Evolutionary conservation across 2,113 vertebrate species (phyloP).

Genomic region (Pseudonaja textilis): DNA sequence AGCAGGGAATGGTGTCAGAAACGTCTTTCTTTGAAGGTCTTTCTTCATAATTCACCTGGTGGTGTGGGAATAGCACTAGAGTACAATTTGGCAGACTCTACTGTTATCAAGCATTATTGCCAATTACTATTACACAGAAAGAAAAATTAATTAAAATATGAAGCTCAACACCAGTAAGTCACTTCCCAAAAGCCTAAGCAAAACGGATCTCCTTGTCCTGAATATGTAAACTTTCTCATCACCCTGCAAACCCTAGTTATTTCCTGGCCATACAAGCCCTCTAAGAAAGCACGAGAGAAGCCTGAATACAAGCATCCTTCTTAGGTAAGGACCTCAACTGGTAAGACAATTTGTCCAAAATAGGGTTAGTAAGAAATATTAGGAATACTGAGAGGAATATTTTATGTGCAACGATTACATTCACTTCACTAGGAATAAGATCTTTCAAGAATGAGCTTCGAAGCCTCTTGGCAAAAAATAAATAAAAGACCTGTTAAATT

Average conservation of each 20-base stretch:
- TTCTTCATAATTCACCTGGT: neutral
- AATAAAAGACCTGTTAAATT: neutral
- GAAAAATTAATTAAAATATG: conserved; percentile 18
- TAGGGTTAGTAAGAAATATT: conserved; percentile 14
- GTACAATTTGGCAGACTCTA: conserved; percentile 19
- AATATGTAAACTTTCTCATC: conserved; percentile 29
- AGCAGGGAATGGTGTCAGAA: conserved; percentile 2
- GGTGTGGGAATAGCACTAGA: neutral
- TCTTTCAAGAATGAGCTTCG: conserved; percentile 44
- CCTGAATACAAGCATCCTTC: conserved; percentile 20
- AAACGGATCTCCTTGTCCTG: conserved; percentile 32
- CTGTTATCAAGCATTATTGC: conserved; percentile 27
- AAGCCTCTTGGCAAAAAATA: conserved; percentile 36
- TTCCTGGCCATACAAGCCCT: conserved; percentile 29
- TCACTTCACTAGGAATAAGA: conserved; percentile 54
- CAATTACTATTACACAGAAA: conserved; percentile 20
- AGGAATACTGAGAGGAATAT: conserved; percentile 34
- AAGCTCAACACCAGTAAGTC: neutral
- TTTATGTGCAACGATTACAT: conserved; percentile 34
- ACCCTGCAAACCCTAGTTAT: neutral
- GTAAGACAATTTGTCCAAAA: conserved; percentile 35
- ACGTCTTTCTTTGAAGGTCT: conserved; percentile 30
- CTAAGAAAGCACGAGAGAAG: neutral
- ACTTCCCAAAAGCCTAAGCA: conserved; percentile 1
- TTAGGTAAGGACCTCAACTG: conserved; percentile 37